A percentile compares a stretch with the other conserved stretches of the same genome.
Conservation (phyloP, 2,888 invertebrate species). For the Cephus nigrinus region DNA sequence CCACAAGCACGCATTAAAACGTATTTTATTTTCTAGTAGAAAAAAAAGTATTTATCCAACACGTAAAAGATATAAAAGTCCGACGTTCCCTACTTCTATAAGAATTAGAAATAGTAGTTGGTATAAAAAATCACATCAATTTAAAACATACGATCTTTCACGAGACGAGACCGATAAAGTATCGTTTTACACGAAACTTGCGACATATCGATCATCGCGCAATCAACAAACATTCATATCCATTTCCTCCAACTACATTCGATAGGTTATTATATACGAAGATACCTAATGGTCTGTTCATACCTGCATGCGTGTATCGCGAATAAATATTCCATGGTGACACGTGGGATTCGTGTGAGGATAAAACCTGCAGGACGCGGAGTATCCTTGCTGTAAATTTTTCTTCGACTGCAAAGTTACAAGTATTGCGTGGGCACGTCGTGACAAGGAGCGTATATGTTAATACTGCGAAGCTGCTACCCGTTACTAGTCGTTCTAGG, state of each 20-base stretch:
- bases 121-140: neutral
- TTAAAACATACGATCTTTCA: neutral
- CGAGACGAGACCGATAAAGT: neutral
- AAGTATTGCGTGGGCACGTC: neutral
- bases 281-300: neutral
- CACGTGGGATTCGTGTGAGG: neutral
- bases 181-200: neutral
- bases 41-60: neutral
- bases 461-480: conserved; percentile 4
- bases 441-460: conserved; percentile 3
- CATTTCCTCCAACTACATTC: neutral
- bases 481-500: conserved; percentile 6
- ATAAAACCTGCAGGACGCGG: neutral
- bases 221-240: neutral
- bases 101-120: neutral
- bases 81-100: neutral
- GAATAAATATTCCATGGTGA: neutral
- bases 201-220: neutral
- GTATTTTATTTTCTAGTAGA: neutral
- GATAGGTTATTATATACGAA: neutral
- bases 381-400: neutral
- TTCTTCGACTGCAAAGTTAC: neutral
- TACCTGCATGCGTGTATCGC: neutral
- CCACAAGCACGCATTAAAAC: no score
- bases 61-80: neutral